These are phyloP conservation scores for Drosophila ustulata DNA, from an alignment of 2,888 invertebrate genomes.

Conservation along the genomic window DNA sequence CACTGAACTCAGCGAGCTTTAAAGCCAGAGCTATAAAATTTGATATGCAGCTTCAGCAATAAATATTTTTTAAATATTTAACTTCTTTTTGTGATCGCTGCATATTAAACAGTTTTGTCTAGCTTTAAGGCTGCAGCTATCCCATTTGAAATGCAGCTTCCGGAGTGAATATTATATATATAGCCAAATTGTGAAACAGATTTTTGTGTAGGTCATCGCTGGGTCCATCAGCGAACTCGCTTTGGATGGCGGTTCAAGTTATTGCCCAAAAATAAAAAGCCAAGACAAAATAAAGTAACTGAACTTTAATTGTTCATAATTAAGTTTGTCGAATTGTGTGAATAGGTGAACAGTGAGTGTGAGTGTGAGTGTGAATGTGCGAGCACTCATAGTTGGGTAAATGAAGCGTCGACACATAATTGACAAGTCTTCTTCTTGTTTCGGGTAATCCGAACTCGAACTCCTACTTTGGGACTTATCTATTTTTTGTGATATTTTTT, in stretches of 20 bases:
- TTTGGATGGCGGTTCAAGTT: slow-evolving; percentile 16
- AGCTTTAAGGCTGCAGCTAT: too few relatives aligned
- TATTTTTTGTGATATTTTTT: slow-evolving; percentile 8
- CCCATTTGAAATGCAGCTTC: too few relatives aligned
- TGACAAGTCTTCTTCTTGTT: slow-evolving; percentile 55
- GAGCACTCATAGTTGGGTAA: slow-evolving; percentile 65
- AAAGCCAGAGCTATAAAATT: background rate
- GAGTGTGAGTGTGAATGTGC: slow-evolving; percentile 24
- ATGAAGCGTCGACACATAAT: slow-evolving; percentile 73
- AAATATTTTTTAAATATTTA: background rate
- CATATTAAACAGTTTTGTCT: background rate
- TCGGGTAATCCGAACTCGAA: slow-evolving; percentile 50
- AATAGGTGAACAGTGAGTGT: slow-evolving; percentile 10
- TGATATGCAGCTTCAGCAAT: background rate
- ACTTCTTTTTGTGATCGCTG: background rate
- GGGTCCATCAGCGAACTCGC: background rate
- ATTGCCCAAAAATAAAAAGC: slow-evolving; percentile 57
- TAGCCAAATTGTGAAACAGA: too few relatives aligned
- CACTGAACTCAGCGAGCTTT: background rate
- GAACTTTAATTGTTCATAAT: slow-evolving; percentile 77
- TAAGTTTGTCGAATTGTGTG: slow-evolving; percentile 67
- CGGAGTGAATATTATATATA: too few relatives aligned
- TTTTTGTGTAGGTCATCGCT: background rate
- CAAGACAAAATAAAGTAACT: slow-evolving; percentile 53
- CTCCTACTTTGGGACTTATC: slow-evolving; percentile 30